A percentile compares a stretch with the other conserved stretches of the same genome.
These are phyloP conservation scores for Ariopsis seemanni DNA, from an alignment of 2,113 vertebrate species.

Conservation along the genomic window DNA sequence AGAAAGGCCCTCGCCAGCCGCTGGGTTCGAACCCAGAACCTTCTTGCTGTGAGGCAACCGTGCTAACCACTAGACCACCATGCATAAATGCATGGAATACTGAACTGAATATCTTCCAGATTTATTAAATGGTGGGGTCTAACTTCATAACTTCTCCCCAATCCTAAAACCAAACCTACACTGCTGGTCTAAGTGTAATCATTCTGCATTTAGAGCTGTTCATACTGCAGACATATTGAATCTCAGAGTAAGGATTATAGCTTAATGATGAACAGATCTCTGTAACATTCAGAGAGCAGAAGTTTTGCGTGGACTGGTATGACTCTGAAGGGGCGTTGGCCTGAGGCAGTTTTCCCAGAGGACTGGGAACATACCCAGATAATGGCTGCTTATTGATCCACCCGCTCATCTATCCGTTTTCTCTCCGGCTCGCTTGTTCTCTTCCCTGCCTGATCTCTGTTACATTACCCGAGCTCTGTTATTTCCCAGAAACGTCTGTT, in stretches of 20 bases:
- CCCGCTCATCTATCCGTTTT: not conserved
- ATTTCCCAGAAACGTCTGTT: conserved; percentile 18
- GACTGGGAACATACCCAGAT: conserved; percentile 31
- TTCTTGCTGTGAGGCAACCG: too few species aligned
- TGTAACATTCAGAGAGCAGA: not conserved
- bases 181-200: not conserved
- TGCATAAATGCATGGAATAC: not conserved
- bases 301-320: not conserved
- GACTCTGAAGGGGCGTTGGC: conserved; percentile 3
- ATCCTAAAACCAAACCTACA: not conserved
- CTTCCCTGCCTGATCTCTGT: conserved; percentile 32
- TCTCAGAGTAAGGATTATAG: not conserved
- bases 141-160: not conserved
- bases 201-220: not conserved
- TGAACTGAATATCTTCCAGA: not conserved
- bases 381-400: conserved; percentile 52
- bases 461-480: conserved; percentile 10
- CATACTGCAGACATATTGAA: not conserved
- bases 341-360: conserved; percentile 22
- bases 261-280: conserved; percentile 20
- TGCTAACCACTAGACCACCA: not conserved
- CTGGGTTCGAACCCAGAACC: too few species aligned
- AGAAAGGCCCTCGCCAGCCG: too few species aligned
- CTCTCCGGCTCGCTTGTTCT: conserved; percentile 5
- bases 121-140: not conserved